phyloP scores from a whole-genome alignment of 1,140 invertebrate genomes.

The Calosoma granatense region DNA sequence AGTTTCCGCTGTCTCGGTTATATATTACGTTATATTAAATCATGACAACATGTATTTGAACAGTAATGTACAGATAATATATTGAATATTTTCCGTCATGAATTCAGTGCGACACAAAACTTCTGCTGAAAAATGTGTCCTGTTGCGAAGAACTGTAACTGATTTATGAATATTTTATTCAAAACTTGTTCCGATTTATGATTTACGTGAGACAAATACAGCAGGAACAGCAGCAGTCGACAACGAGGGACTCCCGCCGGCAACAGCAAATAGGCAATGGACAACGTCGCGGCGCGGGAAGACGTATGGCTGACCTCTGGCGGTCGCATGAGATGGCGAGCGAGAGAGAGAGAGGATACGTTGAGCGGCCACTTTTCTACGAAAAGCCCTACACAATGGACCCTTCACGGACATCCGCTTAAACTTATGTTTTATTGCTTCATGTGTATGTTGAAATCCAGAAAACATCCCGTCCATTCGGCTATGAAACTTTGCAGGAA shows the following conservation, averaged over 20 bases:
- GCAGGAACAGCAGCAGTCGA: background rate
- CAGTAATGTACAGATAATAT: too few species aligned
- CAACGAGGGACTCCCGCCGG: background rate
- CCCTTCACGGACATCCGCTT: background rate
- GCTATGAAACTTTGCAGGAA: background rate
- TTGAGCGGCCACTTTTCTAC: background rate
- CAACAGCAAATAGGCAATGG: background rate
- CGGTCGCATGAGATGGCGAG: background rate
- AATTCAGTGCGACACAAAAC: too few species aligned
- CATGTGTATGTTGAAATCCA: background rate
- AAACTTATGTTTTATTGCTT: conserved; percentile 1
- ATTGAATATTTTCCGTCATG: too few species aligned
- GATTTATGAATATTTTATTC: conserved; percentile 8
- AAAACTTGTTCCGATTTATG: background rate
- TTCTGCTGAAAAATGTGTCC: too few species aligned
- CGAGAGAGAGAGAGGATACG: background rate
- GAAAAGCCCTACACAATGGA: background rate
- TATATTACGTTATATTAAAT: too few species aligned
- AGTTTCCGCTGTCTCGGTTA: too few species aligned
- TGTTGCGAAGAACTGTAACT: too few species aligned
- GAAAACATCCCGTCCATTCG: background rate
- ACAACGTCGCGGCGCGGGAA: background rate
- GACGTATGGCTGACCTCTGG: background rate
- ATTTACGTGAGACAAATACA: conserved; percentile 5
- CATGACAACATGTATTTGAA: too few species aligned